Evolutionary conservation across 2,888 invertebrate species (phyloP).

Genomic region (Schrankia costaestrigalis): DNA sequence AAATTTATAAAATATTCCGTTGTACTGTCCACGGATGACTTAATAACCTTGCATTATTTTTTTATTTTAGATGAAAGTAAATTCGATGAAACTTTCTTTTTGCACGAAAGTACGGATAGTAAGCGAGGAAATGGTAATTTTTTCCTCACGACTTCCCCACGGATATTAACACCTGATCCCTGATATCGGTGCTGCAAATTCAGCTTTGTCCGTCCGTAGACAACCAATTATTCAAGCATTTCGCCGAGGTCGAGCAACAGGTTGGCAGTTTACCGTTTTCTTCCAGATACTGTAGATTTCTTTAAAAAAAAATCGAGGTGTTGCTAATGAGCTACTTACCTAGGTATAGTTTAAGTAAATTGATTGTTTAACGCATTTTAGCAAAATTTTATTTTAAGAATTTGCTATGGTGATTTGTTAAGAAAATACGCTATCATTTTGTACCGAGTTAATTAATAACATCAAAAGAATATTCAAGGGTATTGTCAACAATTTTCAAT

Average conservation of each 20-base stretch:
- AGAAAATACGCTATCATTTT: no score
- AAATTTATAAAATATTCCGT: conserved; percentile 13
- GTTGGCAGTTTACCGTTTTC: conserved; percentile 59
- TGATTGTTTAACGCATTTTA: conserved; percentile 25
- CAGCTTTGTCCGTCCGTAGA: conserved; percentile 54
- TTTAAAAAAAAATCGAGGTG: conserved; percentile 42
- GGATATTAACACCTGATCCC: conserved; percentile 73
- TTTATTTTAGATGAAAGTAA: conserved; percentile 13
- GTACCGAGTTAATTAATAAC: no score
- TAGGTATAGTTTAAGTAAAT: conserved; percentile 29
- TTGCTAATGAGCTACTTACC: conserved; percentile 38
- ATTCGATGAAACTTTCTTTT: conserved; percentile 35
- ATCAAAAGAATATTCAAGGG: no score
- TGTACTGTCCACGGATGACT: conserved; percentile 24
- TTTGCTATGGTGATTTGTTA: no score
- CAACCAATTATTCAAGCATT: conserved; percentile 72
- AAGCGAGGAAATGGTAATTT: conserved; percentile 28
- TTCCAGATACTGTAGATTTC: conserved; percentile 45
- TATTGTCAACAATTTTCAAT: no score
- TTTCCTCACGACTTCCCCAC: conserved; percentile 61
- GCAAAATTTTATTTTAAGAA: conserved; percentile 16
- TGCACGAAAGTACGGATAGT: conserved; percentile 32
- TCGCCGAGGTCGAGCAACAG: conserved; percentile 63
- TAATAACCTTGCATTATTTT: conserved; percentile 27
- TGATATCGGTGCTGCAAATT: conserved; percentile 39